Base-by-base conservation (phyloP, 2,888 invertebrate species). In the Ophioninae sp. region DNA sequence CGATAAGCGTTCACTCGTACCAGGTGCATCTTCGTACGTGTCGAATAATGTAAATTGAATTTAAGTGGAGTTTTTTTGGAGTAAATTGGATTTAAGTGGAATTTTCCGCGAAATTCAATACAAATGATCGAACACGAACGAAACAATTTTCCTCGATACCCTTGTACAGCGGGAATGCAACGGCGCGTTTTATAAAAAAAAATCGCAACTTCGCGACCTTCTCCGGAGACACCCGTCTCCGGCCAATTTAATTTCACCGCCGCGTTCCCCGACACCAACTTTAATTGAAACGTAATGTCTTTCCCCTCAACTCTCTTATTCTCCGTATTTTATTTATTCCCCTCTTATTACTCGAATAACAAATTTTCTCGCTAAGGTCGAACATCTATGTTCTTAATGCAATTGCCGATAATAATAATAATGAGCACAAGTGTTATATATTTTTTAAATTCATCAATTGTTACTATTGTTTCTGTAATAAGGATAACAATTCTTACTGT, bases 251-350 rank as follows among this genome's bases (percentile, higher is more conserved):
- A 81, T 81, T 81, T 81, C 67, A 67, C 44, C 69, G 58, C 58
- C 68, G 64, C 58, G 41, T 63, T 67, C 17, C 23, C 69, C 65
- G 44, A 59, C 67, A 69, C 75, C 44, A 58, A 69, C 71, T 81
- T 72, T 81, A 81, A 76, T 76, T 81, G 81, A 76, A 65, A 76
- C 81, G 81, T 76, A 76, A 76, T 65, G 58, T 76, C 71, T 63
- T 63, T 37, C 51, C 39, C 37, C 65, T 51, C 20, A 63, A 3
- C 63, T 30, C 30, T 30, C 30, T 30, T 30, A 30, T 30, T 30
- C 30, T 30, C 30, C 30, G 30, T 30, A 30, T 30, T 30, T 30
- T 30, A 30, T 30, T 30, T 30, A 30, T 13, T 63, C 30, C 30
- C 8, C 13, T 6, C 23, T 63, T 23, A 30, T 30, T 30, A 30